These are phyloP conservation scores for Ooceraea biroi DNA, from an alignment of 1,140 invertebrate species.

Conservation along the genomic window DNA sequence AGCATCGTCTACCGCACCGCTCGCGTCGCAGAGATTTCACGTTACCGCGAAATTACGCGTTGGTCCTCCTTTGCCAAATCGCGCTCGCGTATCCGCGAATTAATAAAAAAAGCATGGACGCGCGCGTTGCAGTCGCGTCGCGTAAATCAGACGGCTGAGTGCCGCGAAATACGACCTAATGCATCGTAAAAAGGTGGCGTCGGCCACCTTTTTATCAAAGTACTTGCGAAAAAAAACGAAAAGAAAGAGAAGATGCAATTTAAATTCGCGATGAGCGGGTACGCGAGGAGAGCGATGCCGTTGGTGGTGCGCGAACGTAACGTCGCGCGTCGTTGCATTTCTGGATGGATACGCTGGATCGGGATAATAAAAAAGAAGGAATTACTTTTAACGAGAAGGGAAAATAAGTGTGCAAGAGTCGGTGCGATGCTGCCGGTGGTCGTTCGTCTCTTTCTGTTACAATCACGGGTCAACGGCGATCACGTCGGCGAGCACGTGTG, in stretches of 20 bases:
- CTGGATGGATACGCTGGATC: not conserved
- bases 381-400: conserved; percentile 6
- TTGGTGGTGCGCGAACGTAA: not conserved
- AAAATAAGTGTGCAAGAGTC: conserved; percentile 10
- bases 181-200: conserved; percentile 28
- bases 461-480: conserved; percentile 44
- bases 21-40: conserved; percentile 30
- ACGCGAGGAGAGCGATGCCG: not conserved
- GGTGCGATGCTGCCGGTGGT: not conserved
- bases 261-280: not conserved
- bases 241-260: not conserved
- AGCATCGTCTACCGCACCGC: conserved; percentile 32
- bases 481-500: not conserved
- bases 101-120: conserved; percentile 34
- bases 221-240: not conserved
- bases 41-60: conserved; percentile 45
- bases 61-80: conserved; percentile 39
- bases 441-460: not conserved
- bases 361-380: too few species aligned
- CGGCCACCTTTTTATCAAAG: too few species aligned
- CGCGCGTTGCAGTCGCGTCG: not conserved
- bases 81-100: conserved; percentile 10
- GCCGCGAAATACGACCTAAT: conserved; percentile 51
- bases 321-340: not conserved
- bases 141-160: conserved; percentile 39